These are phyloP conservation scores for Strix aluco DNA, from an alignment of 2,113 vertebrate genomes.

Conservation along the genomic window DNA sequence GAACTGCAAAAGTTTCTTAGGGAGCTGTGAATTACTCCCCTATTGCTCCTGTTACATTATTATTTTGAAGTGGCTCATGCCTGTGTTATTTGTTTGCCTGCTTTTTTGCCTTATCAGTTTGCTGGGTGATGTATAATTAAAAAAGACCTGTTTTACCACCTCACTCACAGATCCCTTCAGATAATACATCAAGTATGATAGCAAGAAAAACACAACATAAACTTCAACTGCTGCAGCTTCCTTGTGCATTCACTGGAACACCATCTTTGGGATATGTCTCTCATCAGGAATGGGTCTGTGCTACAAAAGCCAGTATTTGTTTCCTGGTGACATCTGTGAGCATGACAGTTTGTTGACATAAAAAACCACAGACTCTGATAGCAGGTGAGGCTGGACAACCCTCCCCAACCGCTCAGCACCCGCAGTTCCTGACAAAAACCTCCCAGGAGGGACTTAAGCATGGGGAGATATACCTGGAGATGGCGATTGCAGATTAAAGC, in stretches of 20 bases:
- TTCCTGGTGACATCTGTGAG: background rate
- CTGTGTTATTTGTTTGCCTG: background rate
- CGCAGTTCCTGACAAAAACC: background rate
- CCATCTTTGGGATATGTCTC: background rate
- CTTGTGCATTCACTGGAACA: background rate
- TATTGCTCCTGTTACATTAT: slow-evolving; percentile 20
- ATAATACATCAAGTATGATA: background rate
- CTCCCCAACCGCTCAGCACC: background rate
- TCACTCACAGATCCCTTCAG: slow-evolving; percentile 20
- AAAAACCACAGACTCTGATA: background rate
- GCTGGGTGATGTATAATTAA: slow-evolving; percentile 41
- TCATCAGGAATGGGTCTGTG: background rate
- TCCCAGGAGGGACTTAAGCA: background rate
- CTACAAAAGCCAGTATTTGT: background rate
- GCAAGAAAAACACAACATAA: background rate
- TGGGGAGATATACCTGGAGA: background rate
- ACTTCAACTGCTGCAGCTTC: background rate
- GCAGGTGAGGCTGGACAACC: background rate
- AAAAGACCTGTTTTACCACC: slow-evolving; percentile 41
- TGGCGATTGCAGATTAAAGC: background rate
- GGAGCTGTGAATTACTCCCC: slow-evolving; percentile 31
- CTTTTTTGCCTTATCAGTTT: slow-evolving; percentile 53
- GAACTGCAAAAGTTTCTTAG: slow-evolving; percentile 14
- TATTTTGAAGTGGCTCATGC: slow-evolving; percentile 46
- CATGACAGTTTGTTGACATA: background rate